phyloP scores from a whole-genome alignment of 2,113 vertebrate genomes.

The Gopherus evgoodei region DNA sequence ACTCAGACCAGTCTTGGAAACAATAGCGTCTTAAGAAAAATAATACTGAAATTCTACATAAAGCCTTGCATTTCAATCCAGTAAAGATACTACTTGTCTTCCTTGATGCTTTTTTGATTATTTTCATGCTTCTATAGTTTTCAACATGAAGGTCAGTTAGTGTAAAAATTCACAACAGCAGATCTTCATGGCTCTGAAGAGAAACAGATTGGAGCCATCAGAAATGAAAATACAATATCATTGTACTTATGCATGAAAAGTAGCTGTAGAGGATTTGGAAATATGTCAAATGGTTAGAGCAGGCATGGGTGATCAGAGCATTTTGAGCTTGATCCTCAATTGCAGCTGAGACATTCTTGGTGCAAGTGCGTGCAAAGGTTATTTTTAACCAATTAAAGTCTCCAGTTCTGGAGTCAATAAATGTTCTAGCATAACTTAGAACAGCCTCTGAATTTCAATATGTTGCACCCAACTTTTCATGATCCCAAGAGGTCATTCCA shows the following conservation, averaged over 20 bases:
- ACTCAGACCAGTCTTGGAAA: neutral
- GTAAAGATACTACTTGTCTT: neutral
- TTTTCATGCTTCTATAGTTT: neutral
- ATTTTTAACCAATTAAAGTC: neutral
- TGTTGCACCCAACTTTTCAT: fast-evolving
- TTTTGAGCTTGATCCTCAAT: neutral
- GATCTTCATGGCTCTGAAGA: neutral
- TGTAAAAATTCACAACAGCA: neutral
- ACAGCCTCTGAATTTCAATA: neutral
- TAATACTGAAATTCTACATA: neutral
- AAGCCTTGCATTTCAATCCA: neutral
- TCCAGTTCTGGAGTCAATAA: neutral
- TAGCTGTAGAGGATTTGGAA: neutral
- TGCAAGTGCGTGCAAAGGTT: fast-evolving
- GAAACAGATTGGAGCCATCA: neutral
- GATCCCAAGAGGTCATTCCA: fast-evolving
- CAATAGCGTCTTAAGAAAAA: neutral
- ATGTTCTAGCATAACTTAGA: fast-evolving
- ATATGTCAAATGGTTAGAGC: fast-evolving
- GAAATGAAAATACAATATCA: fast-evolving
- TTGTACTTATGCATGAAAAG: fast-evolving
- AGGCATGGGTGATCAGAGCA: fast-evolving
- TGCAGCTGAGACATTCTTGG: fast-evolving
- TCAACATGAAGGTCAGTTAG: neutral
- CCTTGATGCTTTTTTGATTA: neutral